A percentile compares a stretch with the other conserved stretches of the same genome.
Evolutionary conservation across 2,113 vertebrate species (phyloP).

Genomic region (Phainopepla nitens): DNA sequence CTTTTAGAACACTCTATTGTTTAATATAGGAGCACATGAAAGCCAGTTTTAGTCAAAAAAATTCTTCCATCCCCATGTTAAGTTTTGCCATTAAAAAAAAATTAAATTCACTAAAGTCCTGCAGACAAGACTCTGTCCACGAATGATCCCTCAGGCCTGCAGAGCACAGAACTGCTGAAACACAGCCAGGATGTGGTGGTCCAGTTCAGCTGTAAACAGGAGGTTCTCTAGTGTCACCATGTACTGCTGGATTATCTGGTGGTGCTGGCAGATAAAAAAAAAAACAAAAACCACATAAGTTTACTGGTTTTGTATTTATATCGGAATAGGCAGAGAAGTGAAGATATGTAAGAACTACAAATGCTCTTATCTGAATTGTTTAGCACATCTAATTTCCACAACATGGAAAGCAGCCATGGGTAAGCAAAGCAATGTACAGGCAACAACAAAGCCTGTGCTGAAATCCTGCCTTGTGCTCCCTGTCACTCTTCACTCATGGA

Average conservation of each 20-base stretch:
- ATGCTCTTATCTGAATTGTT: background rate
- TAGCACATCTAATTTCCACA: background rate
- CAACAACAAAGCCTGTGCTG: background rate
- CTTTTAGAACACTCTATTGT: conserved; percentile 11
- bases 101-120: conserved; percentile 16
- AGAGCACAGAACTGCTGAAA: conserved; percentile 98
- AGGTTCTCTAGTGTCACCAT: conserved; percentile 98
- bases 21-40: conserved; percentile 42
- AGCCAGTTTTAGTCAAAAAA: conserved; percentile 51
- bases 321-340: background rate
- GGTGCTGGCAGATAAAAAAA: conserved; percentile 78
- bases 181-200: conserved; percentile 93
- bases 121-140: background rate
- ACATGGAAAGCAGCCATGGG: background rate
- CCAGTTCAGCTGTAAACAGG: conserved; percentile 95
- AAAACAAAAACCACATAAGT: background rate
- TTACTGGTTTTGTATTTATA: background rate
- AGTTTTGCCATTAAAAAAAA: conserved; percentile 8
- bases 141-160: conserved; percentile 78
- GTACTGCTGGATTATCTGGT: conserved; percentile 97
- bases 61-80: conserved; percentile 39
- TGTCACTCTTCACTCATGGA: rapidly evolving
- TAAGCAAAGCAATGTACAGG: background rate
- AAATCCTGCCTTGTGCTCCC: background rate
- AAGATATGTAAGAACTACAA: background rate